Evolutionary conservation across 2,113 vertebrate species (phyloP).

Genomic region (Centropus bengalensis): DNA sequence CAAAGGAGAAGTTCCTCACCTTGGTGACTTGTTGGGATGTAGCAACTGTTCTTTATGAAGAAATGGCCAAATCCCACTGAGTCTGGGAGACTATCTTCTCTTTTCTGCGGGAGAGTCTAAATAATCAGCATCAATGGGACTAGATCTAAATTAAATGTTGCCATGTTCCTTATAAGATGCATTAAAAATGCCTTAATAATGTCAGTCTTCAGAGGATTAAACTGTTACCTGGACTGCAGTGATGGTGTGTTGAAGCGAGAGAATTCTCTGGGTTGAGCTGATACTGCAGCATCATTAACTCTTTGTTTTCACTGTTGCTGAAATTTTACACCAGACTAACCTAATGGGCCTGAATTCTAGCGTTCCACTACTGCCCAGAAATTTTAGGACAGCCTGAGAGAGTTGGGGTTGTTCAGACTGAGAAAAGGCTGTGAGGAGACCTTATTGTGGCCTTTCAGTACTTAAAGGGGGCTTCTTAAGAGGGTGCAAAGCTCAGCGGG

Average conservation of each 20-base stretch:
- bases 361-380: not conserved
- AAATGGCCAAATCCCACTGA: not conserved
- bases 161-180: not conserved
- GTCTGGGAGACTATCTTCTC: not conserved
- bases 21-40: too few species aligned
- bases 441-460: too few species aligned
- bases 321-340: not conserved
- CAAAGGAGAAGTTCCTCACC: not conserved
- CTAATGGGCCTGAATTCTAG: not conserved
- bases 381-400: too few species aligned
- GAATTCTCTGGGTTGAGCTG: not conserved
- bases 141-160: not conserved
- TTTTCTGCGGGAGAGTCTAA: not conserved
- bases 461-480: too few species aligned
- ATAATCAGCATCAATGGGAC: not conserved
- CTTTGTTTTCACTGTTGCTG: not conserved
- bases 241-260: not conserved
- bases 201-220: not conserved
- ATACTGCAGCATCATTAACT: not conserved
- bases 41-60: too few species aligned
- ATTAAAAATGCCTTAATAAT: not conserved
- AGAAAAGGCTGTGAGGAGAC: too few species aligned
- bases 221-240: not conserved
- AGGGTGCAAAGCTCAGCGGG: too few species aligned
- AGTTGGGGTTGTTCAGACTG: too few species aligned